Evolutionary conservation across 2,113 vertebrate genomes (phyloP).

Genomic region (Grantiella picta): DNA sequence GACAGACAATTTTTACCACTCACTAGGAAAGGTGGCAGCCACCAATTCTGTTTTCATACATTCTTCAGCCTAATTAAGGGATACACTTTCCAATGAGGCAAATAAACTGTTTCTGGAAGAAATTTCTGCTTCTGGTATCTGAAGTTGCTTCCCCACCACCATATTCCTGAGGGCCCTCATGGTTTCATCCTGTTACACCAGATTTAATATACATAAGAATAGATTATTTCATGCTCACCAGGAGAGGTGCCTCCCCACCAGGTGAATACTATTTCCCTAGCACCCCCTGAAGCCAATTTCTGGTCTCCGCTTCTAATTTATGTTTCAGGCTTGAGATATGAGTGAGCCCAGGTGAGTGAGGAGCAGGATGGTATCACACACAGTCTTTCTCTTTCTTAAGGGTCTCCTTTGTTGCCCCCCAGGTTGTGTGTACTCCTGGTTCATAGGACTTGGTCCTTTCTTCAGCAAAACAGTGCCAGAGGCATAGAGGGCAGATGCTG

Average conservation of each 20-base stretch:
- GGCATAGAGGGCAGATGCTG: neutral
- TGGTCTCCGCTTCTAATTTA: neutral
- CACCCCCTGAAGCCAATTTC: neutral
- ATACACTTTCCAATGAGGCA: neutral
- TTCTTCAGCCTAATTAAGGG: neutral
- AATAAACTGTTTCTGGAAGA: neutral
- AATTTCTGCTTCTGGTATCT: neutral
- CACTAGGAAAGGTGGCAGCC: neutral
- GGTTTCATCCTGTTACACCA: neutral
- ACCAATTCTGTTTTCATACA: neutral
- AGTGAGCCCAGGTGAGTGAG: fast-evolving
- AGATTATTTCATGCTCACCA: neutral
- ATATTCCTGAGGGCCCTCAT: neutral
- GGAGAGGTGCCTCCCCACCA: neutral
- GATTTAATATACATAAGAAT: neutral
- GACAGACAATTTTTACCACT: neutral
- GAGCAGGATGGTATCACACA: neutral
- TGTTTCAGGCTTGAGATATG: neutral
- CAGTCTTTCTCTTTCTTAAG: neutral
- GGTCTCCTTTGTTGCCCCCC: no score
- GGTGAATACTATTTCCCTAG: neutral
- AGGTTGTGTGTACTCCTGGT: neutral
- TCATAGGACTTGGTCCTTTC: neutral
- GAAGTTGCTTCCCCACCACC: neutral
- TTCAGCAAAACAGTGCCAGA: neutral